Base-by-base conservation (phyloP, 2,797 vertebrate species). In the Gallirallus australis region DNA sequence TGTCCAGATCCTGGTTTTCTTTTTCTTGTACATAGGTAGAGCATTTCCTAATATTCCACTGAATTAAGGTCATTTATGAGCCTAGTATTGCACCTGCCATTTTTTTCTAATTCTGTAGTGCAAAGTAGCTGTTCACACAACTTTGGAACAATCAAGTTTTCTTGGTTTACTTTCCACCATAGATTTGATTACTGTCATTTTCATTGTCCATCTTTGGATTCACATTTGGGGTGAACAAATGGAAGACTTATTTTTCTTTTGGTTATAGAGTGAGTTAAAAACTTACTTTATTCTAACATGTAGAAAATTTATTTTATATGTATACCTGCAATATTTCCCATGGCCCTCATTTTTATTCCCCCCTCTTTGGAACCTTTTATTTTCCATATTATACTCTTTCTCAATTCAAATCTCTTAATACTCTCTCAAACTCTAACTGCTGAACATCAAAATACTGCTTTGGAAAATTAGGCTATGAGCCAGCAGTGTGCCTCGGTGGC, bases 311-410 rank as follows among this genome's bases (percentile, higher is more conserved):
- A 30, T 28, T 12, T 76, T 66, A 23, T 11, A 69, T 48, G 3
- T 39, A 33, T 39, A 89, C 6, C 14, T 69, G 18, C 24, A 56
- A 1, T 7, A 18, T 47, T 85, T 77, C 12, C 20, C 3, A 24
- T 54, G 3, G 6, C 9, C 10, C 1, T 0, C 1, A 65, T 65
- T 72, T 66, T 54, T 28, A 31, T 12, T 9, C 12, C 7, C 1
- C 8, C 2, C 4, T 33, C 33, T 86, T 89, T 75, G 10, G 19
- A 89, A 89, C 2, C 1, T 39, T 75, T 69, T 50, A 7, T 71
- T 90, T 92, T 71, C 20, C 23, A 14, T 61, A 27, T 24, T 69
- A 31, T 27, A 68, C 12, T 68, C 24, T 84, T 82, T 79, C 23
- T 79, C 19, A 76, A 42, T 50, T 76, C 3, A 72, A 79, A 72